Evolutionary conservation across 2,888 invertebrate species (phyloP).

Genomic region (Synergus japonicus): DNA sequence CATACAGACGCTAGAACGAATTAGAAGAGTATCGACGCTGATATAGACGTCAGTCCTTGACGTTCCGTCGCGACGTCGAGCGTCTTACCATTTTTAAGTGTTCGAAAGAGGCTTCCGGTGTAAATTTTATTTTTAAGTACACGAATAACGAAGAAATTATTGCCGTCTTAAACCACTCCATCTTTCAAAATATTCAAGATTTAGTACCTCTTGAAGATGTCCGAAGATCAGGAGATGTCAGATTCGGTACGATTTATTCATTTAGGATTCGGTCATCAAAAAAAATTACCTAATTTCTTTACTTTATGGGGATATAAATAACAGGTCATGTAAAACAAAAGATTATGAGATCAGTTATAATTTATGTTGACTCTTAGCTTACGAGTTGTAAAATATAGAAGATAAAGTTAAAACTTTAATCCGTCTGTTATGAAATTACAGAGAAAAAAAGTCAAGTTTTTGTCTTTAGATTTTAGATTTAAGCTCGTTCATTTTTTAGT

Average conservation of each 20-base stretch:
- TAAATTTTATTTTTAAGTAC: slow-evolving; percentile 34
- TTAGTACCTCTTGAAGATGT: slow-evolving; percentile 18
- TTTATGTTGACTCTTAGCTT: neutral
- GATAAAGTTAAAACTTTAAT: neutral
- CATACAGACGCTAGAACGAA: slow-evolving; percentile 25
- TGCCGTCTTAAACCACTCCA: neutral
- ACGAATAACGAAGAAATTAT: slow-evolving; percentile 7
- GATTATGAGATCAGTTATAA: neutral
- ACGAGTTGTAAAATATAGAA: neutral
- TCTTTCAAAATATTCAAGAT: slow-evolving; percentile 10
- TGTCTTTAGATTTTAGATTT: too few relatives aligned
- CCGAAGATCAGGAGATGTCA: neutral
- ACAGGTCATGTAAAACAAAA: neutral
- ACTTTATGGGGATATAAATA: neutral
- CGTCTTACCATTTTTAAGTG: slow-evolving; percentile 25
- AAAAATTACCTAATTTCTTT: neutral
- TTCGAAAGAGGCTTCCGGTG: slow-evolving; percentile 31
- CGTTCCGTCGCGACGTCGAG: slow-evolving; percentile 40
- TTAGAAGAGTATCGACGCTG: slow-evolving; percentile 40
- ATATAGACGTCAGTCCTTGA: slow-evolving; percentile 42
- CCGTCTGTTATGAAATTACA: too few relatives aligned
- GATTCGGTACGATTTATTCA: neutral
- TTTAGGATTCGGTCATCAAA: neutral
- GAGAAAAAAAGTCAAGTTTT: too few relatives aligned
- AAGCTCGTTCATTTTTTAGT: too few relatives aligned